Evolutionary conservation across 2,888 invertebrate genomes (phyloP).

Genomic region (Theretra japonica): DNA sequence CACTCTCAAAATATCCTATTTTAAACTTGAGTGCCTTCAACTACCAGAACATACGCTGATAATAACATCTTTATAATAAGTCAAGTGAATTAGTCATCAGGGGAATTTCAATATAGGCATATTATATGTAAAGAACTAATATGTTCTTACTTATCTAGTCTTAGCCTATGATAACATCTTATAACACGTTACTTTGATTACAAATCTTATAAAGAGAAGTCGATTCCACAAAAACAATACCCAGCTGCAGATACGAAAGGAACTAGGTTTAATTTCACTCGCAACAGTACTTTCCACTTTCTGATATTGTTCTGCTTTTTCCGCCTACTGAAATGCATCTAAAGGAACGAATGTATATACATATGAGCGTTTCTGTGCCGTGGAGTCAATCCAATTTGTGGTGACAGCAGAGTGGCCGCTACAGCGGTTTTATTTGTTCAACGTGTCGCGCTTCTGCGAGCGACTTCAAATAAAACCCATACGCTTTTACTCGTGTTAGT

Average conservation of each 20-base stretch:
- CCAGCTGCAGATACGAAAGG: neutral
- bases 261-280: neutral
- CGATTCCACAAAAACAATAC: too few relatives aligned
- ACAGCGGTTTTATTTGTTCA: conserved; percentile 67
- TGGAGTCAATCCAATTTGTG: conserved; percentile 74
- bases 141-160: too few relatives aligned
- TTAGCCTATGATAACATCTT: too few relatives aligned
- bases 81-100: too few relatives aligned
- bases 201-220: too few relatives aligned
- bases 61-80: too few relatives aligned
- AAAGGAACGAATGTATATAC: conserved; percentile 37
- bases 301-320: neutral
- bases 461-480: conserved; percentile 51
- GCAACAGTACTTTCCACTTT: neutral
- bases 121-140: too few relatives aligned
- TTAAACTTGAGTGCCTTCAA: too few relatives aligned
- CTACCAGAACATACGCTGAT: too few relatives aligned
- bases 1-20: too few relatives aligned
- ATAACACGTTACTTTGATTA: too few relatives aligned
- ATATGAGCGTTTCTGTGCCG: conserved; percentile 59
- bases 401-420: conserved; percentile 63
- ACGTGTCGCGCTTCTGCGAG: conserved; percentile 51
- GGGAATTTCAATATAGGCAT: too few relatives aligned
- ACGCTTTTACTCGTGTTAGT: neutral
- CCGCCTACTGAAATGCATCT: conserved; percentile 1